A percentile compares a stretch with the other conserved stretches of the same genome.
Conservation (phyloP, 2,888 invertebrate species). For the Oxystoma pomonae region DNA sequence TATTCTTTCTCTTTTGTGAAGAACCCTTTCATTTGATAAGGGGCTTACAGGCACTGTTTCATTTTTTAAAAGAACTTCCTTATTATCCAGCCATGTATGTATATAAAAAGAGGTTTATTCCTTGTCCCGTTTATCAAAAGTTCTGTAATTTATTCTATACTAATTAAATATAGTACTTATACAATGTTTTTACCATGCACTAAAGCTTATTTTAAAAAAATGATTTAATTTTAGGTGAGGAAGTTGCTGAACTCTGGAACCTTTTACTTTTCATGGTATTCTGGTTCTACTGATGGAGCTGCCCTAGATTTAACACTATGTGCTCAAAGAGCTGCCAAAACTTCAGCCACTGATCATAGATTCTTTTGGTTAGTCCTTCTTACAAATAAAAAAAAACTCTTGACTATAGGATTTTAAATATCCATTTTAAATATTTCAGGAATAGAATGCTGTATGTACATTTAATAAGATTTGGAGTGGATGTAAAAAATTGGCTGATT, state of each 20-base stretch:
- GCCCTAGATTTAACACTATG: conserved; percentile 88
- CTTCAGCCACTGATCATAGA: conserved; percentile 81
- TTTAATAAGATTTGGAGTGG: conserved; percentile 85
- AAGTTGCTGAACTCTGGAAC: conserved; percentile 97
- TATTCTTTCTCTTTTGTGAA: too few relatives aligned
- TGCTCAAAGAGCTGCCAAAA: conserved; percentile 82
- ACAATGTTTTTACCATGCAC: too few relatives aligned
- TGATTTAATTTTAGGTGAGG: conserved; percentile 48
- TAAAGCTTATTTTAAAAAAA: background rate
- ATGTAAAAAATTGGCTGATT: conserved; percentile 86
- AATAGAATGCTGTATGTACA: conserved; percentile 95
- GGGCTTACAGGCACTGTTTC: too few relatives aligned
- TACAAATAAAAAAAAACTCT: background rate
- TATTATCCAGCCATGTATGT: too few relatives aligned
- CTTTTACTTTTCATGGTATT: conserved; percentile 91
- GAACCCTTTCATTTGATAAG: too few relatives aligned
- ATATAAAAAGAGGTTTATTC: too few relatives aligned
- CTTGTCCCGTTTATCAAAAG: too few relatives aligned
- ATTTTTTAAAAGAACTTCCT: too few relatives aligned
- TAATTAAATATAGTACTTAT: too few relatives aligned
- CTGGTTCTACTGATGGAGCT: conserved; percentile 35
- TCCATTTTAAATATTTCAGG: conserved; percentile 48
- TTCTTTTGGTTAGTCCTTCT: conserved; percentile 81
- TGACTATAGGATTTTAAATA: background rate
- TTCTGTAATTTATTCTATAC: too few relatives aligned